phyloP scores from a whole-genome alignment of 2,888 invertebrate species.

The Copidosoma aretas region DNA sequence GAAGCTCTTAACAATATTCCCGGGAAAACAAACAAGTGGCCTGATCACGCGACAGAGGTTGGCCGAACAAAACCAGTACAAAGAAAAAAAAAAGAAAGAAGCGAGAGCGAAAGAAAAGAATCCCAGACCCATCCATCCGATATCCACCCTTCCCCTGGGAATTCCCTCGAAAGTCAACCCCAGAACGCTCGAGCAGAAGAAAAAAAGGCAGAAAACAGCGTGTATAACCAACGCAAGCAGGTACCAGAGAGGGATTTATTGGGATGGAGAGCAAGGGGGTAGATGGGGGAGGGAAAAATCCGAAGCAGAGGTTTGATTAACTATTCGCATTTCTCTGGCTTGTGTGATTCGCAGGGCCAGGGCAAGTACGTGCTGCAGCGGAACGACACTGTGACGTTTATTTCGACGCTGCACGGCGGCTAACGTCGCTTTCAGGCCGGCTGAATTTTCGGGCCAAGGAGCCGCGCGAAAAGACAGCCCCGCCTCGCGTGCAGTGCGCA shows the following conservation, averaged over 20 bases:
- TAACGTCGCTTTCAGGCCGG: constrained; percentile 57
- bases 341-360: constrained; percentile 66
- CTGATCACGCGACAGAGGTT: neutral
- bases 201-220: no score
- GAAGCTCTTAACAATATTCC: neutral
- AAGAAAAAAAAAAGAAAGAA: neutral
- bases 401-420: constrained; percentile 85
- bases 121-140: neutral
- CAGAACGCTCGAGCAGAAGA: no score
- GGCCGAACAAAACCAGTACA: neutral
- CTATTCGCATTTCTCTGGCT: constrained; percentile 43
- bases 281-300: neutral
- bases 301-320: neutral
- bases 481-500: no score
- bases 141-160: constrained; percentile 1
- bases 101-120: no score
- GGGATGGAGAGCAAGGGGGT: no score
- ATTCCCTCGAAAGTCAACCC: constrained; percentile 4
- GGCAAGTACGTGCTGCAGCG: constrained; percentile 73
- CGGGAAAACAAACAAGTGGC: neutral
- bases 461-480: no score
- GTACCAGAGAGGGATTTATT: no score
- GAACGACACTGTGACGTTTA: constrained; percentile 78
- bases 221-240: no score
- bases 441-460: neutral